phyloP scores from a whole-genome alignment of 2,888 invertebrate species.

The Pseudoips prasinana region DNA sequence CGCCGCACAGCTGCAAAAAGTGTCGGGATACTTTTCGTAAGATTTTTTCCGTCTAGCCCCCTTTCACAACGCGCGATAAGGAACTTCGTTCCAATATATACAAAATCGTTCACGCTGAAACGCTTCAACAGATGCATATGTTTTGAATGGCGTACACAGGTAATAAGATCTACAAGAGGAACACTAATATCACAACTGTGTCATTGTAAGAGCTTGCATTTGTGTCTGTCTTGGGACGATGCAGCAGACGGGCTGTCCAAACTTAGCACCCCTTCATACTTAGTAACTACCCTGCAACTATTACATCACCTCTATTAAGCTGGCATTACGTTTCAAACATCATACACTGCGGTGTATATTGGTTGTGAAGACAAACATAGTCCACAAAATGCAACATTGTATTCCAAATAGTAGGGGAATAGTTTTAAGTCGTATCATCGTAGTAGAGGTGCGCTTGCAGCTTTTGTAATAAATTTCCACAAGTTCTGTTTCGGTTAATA shows the following conservation, averaged over 20 bases:
- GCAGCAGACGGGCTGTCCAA: constrained; percentile 55
- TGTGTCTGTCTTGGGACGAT: constrained; percentile 41
- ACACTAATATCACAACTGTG: constrained; percentile 51
- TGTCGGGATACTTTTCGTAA: no score
- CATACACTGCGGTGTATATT: no score
- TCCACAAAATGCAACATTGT: constrained; percentile 4
- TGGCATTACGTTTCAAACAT: no score
- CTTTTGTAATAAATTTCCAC: constrained; percentile 60
- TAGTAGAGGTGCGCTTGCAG: constrained; percentile 39
- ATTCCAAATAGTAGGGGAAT: background rate
- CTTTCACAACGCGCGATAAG: no score
- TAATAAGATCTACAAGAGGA: constrained; percentile 25
- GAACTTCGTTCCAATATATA: no score
- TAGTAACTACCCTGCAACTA: constrained; percentile 32
- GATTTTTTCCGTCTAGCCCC: no score
- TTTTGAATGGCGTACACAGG: constrained; percentile 15
- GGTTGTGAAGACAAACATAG: no score
- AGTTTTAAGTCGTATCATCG: background rate
- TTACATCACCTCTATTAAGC: no score
- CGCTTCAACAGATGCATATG: no score
- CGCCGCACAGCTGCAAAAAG: no score
- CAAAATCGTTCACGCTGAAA: no score
- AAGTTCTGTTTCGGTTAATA: constrained; percentile 63
- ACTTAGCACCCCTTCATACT: constrained; percentile 58
- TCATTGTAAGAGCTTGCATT: constrained; percentile 47